Evolutionary conservation across 2,888 invertebrate genomes (phyloP), one percentile per base, ranked within the genome.

Genomic region (Philopedon plagiatum): DNA sequence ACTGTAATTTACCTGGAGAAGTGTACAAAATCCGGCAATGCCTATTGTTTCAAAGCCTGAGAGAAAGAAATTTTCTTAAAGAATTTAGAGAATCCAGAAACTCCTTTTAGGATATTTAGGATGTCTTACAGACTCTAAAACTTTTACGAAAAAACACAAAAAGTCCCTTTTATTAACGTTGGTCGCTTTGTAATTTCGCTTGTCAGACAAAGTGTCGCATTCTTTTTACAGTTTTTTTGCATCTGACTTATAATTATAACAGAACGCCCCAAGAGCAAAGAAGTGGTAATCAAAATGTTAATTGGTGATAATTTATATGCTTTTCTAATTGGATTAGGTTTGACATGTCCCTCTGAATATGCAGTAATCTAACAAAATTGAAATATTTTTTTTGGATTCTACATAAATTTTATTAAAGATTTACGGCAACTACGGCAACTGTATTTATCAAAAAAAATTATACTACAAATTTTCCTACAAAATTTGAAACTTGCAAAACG

Each of bases 1-100:
- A 54, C 51, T 32, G 51, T 54, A 54, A 54, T 54, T 54, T 54
- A 54, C 51, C 51, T 54, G 51, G 29, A 54, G 13, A 54, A 51
- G 51, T 54, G 51, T 54, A 54, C 51, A n/a, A 54, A 54, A 54
- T 54, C 51, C 51, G 44, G 19, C 13, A 18, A 15, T 32, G 29
- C 29, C 51, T 54, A 29, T 54, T 54, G 51, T 54, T 54, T 54
- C 51, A 29, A 18, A 54, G 51, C 49, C 19, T n/a, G 3, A 49
- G n/a, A 15, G 2, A 18, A 29, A 13, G 29, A 54, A 54, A 54
- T 54, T 54, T 54, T 8, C n/a, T 29, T n/a, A 54, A 54, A 29
- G 51, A 54, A 54, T 29, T 29, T 29, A 15, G 9, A 54, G 51
- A 54, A 54, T 54, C 51, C 29, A 29, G 23, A 44, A 46, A 19